These are phyloP conservation scores for Laticauda colubrina DNA, from an alignment of 2,113 vertebrate genomes.

Conservation along the genomic window DNA sequence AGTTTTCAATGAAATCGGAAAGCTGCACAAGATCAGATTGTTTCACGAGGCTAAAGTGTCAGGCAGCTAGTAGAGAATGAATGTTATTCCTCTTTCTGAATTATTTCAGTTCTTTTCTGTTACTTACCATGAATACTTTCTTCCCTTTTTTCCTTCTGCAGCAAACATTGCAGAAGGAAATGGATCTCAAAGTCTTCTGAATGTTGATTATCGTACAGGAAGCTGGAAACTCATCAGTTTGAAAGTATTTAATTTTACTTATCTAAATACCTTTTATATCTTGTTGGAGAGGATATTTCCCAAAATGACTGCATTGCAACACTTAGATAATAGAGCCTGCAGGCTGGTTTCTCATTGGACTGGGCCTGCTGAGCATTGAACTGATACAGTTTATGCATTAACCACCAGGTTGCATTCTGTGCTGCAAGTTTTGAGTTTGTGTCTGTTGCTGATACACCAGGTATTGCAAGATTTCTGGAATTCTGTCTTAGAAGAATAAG, in stretches of 20 bases:
- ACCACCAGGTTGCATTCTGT: conserved; percentile 41
- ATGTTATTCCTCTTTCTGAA: conserved; percentile 40
- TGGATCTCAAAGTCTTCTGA: accelerated
- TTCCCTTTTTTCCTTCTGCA: conserved; percentile 9
- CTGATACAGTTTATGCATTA: conserved; percentile 39
- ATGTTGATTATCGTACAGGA: background rate
- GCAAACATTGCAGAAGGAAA: background rate
- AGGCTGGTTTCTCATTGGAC: conserved; percentile 19
- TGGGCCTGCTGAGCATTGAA: background rate
- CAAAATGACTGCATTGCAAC: conserved; percentile 66
- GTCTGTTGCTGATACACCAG: conserved; percentile 42
- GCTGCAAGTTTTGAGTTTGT: conserved; percentile 11
- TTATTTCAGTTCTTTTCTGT: conserved; percentile 12
- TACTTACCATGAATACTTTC: accelerated
- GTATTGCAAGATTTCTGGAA: conserved; percentile 33
- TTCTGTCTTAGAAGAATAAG: conserved; percentile 1
- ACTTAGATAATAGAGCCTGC: conserved; percentile 49
- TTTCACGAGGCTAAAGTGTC: conserved; percentile 35
- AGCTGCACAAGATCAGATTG: conserved; percentile 23
- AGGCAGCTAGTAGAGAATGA: conserved; percentile 43
- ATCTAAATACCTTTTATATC: conserved; percentile 50
- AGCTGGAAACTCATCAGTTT: background rate
- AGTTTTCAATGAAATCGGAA: conserved; percentile 53
- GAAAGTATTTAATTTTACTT: conserved; percentile 15
- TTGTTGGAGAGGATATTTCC: conserved; percentile 51